A percentile compares a stretch with the other conserved stretches of the same genome.
phyloP scores from a whole-genome alignment of 53 echinoderm and acorn worm genomes.

The Actinopyga echinites region DNA sequence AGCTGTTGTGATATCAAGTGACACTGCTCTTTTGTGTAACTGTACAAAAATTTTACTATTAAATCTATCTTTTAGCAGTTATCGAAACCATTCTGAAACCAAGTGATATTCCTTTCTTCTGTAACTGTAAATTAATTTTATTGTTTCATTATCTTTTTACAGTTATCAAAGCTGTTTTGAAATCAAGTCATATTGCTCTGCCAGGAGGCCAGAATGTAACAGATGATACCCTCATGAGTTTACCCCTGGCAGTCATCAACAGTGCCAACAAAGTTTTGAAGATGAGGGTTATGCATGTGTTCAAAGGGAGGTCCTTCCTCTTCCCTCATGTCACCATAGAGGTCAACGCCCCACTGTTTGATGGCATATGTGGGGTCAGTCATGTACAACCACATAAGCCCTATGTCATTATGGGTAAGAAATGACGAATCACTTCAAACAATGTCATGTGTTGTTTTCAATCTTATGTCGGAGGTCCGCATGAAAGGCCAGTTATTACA shows the following conservation, averaged over 20 bases:
- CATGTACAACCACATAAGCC: constrained; percentile 56
- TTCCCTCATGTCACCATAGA: constrained; percentile 47
- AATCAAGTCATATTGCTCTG: constrained; percentile 46
- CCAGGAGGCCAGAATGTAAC: constrained; percentile 39
- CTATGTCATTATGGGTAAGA: constrained; percentile 81
- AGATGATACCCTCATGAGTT: constrained; percentile 16
- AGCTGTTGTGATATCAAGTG: no score
- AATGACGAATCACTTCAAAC: no score
- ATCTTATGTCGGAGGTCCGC: no score
- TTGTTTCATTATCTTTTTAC: constrained; percentile 18
- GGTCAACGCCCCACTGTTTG: constrained; percentile 76
- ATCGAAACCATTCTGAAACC: no score
- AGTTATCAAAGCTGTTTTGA: constrained; percentile 67
- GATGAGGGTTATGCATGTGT: constrained; percentile 61
- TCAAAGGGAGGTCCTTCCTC: constrained; percentile 72
- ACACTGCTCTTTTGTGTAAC: no score
- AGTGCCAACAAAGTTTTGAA: constrained; percentile 66
- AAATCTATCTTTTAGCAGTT: no score
- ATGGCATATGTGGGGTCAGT: constrained; percentile 76
- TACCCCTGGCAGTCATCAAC: constrained; percentile 46
- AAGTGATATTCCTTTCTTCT: no score
- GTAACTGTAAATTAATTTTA: not conserved
- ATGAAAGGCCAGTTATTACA: no score
- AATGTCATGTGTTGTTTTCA: no score
- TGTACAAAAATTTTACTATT: no score